Base-by-base conservation (phyloP, 2,797 vertebrate genomes). In the Cetoscarus ocellatus region DNA sequence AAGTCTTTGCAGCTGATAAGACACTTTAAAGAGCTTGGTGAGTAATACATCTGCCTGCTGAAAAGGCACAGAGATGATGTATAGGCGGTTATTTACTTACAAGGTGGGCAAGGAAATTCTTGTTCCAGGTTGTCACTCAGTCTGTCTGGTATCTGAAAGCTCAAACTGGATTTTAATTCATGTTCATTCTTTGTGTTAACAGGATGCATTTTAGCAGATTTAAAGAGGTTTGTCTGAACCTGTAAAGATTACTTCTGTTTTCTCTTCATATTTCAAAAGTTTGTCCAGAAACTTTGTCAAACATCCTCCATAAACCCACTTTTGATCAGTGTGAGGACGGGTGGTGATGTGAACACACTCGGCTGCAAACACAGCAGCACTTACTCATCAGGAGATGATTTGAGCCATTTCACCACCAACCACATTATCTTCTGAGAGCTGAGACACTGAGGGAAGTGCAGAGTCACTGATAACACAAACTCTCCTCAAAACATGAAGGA, bases 351-450 rank as follows among this genome's bases (percentile, higher is more conserved):
- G 47, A 49, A 18, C 11, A 44, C 44, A 8, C 45, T 14, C 11
- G 14, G 5, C 27, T 17, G 12, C 44, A 35, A 15, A 56, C 55
- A 56, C 65, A 36, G 44, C 15, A 34, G 56, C 35, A 15, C 55
- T 35, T 17, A 53, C 67, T 39, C 13, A 36, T 44, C 66, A 52
- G 34, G 40, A 58, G 45, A 45, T 53, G 49, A 39, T 43, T 40
- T 38, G 34, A 19, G 57, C 5, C 3, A 12, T 10, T 43, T 17
- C 13, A 8, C 5, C 27, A 14, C 15, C 36, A 57, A 47, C 53
- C 67, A 56, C 57, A 40, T 54, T 51, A 55, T 62, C 43, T 50
- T 54, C 18, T 35, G 51, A 2, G 59, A 49, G 44, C 48, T 7
- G 8, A 7, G 2, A 38, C 44, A 19, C 5, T 7, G 5, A 14